phyloP scores from a whole-genome alignment of 2,797 vertebrate genomes.

The Somateria mollissima region DNA sequence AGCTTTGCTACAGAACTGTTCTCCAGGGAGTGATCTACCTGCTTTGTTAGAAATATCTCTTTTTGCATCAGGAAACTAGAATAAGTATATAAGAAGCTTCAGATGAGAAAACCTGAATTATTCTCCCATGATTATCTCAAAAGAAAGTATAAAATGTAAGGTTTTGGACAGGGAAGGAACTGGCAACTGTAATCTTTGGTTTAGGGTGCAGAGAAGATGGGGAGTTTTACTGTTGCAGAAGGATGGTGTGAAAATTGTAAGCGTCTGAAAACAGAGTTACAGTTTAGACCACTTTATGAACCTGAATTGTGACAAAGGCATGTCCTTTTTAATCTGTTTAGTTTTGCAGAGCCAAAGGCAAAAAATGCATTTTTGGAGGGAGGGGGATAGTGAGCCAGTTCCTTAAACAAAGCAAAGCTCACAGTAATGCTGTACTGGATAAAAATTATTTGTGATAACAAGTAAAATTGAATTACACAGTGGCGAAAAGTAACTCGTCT shows the following conservation, averaged over 20 bases:
- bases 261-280: neutral
- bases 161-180: neutral
- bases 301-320: neutral
- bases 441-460: neutral
- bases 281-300: neutral
- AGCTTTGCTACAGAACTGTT: neutral
- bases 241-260: neutral
- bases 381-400: neutral
- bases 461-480: neutral
- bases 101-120: neutral
- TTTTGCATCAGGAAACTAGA: neutral
- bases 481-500: neutral
- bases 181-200: neutral
- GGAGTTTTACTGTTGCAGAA: neutral
- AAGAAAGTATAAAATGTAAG: neutral
- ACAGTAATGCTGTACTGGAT: neutral
- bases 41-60: neutral
- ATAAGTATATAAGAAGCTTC: neutral
- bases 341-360: neutral
- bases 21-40: neutral
- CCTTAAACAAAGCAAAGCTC: neutral
- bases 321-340: neutral
- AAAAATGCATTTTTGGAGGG: neutral
- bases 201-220: neutral
- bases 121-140: neutral